Evolutionary conservation across 2,113 vertebrate species (phyloP), one percentile per base, ranked within the genome.

Genomic region (Pelodiscus sinensis): DNA sequence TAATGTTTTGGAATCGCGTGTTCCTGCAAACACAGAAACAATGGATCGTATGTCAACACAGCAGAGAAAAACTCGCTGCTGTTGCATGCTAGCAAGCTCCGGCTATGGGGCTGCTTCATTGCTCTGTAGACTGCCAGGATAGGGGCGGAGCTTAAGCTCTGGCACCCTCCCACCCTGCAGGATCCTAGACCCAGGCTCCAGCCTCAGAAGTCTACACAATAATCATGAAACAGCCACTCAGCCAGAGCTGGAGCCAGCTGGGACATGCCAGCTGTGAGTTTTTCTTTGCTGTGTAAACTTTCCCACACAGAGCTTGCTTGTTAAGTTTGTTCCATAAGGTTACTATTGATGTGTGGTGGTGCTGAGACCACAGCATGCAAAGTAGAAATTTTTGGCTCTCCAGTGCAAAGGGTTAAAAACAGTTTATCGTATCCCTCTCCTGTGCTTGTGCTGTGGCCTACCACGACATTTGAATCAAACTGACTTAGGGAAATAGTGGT

Each of bases 301-400:
- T 44, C 57, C 22, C 7, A 29, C 62, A 31, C 62, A 65, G 27
- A 65, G 62, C 29, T 31, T 65, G 62, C 29, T 62, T 62, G 62
- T 65, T 65, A 31, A 31, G 12, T 31, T 29, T 31, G 29, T n/a
- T n/a, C 62, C 62, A 68, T 19, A 16, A 15, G 31, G 62, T 68
- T 31, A 31, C 29, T 68, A 68, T 68, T 68, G 8, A 68, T n/a
- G 31, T 31, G 18, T 68, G 38, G 35, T 73, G 75, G 62, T 4
- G 1, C 2, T 10, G 21, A 25, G n/a, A 54, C 58, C 13, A 85
- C 56, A 21, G 86, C 68, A 15, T 6, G 0, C 3, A 38, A 21
- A 68, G 0, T 0, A 38, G 52, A 56, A 84, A 5, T 60, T 79
- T 65, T 19, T 14, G 62, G 31, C 84, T 62, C 25, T 56, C 85